phyloP scores from a whole-genome alignment of 2,888 invertebrate genomes.

The Agonopterix alstromeriana region DNA sequence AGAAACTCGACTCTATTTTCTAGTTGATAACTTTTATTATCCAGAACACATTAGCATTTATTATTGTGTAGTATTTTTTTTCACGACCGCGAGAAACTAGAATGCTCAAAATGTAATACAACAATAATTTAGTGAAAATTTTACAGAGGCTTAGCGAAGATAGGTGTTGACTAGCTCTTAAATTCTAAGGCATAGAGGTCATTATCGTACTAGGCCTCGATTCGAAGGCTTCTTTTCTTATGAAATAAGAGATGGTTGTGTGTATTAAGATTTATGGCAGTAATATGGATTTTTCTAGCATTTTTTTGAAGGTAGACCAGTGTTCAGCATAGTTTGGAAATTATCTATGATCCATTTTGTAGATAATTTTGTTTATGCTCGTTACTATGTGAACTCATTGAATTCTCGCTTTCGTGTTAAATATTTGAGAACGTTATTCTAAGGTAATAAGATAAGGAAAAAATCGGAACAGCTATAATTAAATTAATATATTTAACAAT shows the following conservation, averaged over 20 bases:
- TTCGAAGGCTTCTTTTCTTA: slow-evolving; percentile 47
- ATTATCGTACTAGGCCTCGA: slow-evolving; percentile 1
- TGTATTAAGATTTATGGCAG: slow-evolving; percentile 33
- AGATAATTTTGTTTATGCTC: not conserved
- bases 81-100: slow-evolving; percentile 1
- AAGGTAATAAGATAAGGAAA: too few relatives aligned
- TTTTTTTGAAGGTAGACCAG: slow-evolving; percentile 20
- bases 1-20: not conserved
- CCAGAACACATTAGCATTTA: slow-evolving; percentile 16
- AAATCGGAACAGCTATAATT: too few relatives aligned
- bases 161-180: too few relatives aligned
- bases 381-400: not conserved
- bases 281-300: slow-evolving; percentile 32
- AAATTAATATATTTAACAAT: too few relatives aligned
- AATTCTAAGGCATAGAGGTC: too few relatives aligned
- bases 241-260: slow-evolving; percentile 64
- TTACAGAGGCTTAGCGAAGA: not conserved
- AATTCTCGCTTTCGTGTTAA: not conserved
- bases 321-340: not conserved
- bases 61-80: slow-evolving; percentile 12
- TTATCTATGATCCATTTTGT: not conserved
- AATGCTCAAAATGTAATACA: slow-evolving; percentile 23
- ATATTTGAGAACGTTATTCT: too few relatives aligned
- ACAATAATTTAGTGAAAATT: slow-evolving; percentile 22
- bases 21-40: not conserved